Base-by-base conservation (phyloP, 1,140 invertebrate species). In the Drosophila lini region DNA sequence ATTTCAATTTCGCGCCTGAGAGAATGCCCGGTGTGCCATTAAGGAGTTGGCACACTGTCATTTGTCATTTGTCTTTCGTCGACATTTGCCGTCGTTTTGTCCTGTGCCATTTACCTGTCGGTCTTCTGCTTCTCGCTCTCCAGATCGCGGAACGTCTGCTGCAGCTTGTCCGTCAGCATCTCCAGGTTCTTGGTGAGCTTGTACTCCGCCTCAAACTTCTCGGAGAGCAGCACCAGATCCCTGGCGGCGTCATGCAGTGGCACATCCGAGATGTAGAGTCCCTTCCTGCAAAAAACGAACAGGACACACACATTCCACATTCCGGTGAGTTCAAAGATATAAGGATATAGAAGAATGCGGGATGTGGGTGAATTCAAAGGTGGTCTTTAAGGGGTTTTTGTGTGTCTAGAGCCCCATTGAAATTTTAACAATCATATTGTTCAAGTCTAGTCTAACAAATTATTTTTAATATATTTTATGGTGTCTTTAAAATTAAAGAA, bases 201-300 rank as follows among this genome's bases (percentile, higher is more conserved):
- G 93, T 99, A 99, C 93, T 99, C 98, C 0, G 98, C 98, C 93
- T 99, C 98, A 92, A 99, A 99, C 92, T 99, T 98, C 92, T 99
- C 98, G 8, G 98, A 99, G 94, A 99, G 96, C 36, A 99, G 94
- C 11, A 99, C 98, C 73, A 99, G 94, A 94, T 99, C 98, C 76
- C 98, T 94, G 2, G 98, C 99, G 1, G 98, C 97, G 92, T 99
- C 98, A 92, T 99, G 98, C 9, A 99, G 94, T 5, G 98, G 98
- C 74, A 99, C 98, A 92, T 99, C 98, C 68, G 97, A 98, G 64
- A 99, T 95, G 86, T 96, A 98, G 3, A 99, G 94, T 5, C 98
- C 98, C 38, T 97, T 95, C 70, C 97, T 97, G 69, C 16, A 67
- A 71, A 25, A 61, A 9, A 74, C 56, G 15, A 19, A 38, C 25